Evolutionary conservation across 2,113 vertebrate species (phyloP), one percentile per base, ranked within the genome.

Genomic region (Capricornis sumatraensis): DNA sequence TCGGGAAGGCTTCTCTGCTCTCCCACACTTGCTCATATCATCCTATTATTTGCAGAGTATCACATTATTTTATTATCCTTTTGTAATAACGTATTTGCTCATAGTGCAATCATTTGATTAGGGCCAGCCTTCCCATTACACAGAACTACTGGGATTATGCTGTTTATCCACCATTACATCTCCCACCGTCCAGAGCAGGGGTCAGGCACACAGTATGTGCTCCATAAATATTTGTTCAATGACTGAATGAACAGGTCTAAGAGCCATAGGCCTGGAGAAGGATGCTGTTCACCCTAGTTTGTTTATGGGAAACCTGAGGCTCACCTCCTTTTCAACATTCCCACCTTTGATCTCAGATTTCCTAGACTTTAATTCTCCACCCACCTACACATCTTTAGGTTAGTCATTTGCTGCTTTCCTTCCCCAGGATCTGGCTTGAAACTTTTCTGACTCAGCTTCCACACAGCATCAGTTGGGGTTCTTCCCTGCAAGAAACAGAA

Each of bases 391-490:
- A 21, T 12, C 53, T 81, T 92, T 36, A 82, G 43, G 52, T 85
- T 62, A 89, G 90, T 55, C 88, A 79, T 40, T 96, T 94, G 28
- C 19, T 87, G 13, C 76, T 96, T 84, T 91, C 57, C 57, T 91
- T 76, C 64, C 81, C 23, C 76, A 76, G 55, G 47, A 90, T 60
- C 50, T 89, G 64, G 93, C 53, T 91, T 58, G 25, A 95, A 58
- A 89, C 30, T 84, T 85, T 94, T 87, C 52, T 96, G 94, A 96
- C 33, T 96, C 95, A 93, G 94, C 82, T 67, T 92, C 67, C 52
- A 93, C 28, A 33, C 19, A 78, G 67, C 33, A 40, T 94, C 84
- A 81, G 16, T 36, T 52, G 19, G 50, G 58, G 30, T 87, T 95
- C 67, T 87, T 85, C 79, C 40, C 84, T 84, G 58, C 45, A 94